Evolutionary conservation across 2,797 vertebrate genomes (phyloP), one percentile per base, ranked within the genome.

Genomic region (Aeoliscus strigatus): DNA sequence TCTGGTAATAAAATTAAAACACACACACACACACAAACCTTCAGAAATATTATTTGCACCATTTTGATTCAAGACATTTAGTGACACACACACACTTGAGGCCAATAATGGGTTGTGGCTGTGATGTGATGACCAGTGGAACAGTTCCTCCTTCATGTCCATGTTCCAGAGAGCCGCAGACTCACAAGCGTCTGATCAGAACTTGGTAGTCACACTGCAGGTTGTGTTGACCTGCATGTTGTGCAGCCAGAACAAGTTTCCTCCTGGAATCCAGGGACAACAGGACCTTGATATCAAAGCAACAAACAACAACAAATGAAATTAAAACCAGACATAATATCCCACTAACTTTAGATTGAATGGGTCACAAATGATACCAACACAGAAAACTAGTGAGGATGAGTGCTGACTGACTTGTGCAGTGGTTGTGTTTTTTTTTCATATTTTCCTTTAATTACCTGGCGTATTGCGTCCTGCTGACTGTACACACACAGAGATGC

Each of bases 401-500:
- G 6, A 21, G 3, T 21, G 18, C 18, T 21, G n/a, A n/a, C n/a
- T n/a, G n/a, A n/a, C n/a, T n/a, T n/a, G n/a, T n/a, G n/a, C n/a
- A n/a, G n/a, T n/a, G n/a, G n/a, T n/a, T n/a, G n/a, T n/a, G n/a
- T n/a, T n/a, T n/a, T n/a, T 23, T 23, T 23, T 4, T 23, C 21
- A 32, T 6, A 27, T 3, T 8, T 14, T 46, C 1, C 4, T 41
- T 30, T 44, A 9, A 9, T 63, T 86, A 94, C 94, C 92, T 91
- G 89, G 27, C 76, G 84, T n/a, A 90, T 63, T 17, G 51, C 7
- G 0, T 88, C 77, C 43, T 89, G 82, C 67, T 80, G 81, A 49
- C 82, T 84, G 79, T 89, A 89, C 43, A 85, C 64, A 11, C 70
- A 61, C 30, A 98, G 86, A 1, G 92, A 86, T 2, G 80, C 49